phyloP scores from a whole-genome alignment of 2,113 vertebrate species.

The Tamias sibiricus region DNA sequence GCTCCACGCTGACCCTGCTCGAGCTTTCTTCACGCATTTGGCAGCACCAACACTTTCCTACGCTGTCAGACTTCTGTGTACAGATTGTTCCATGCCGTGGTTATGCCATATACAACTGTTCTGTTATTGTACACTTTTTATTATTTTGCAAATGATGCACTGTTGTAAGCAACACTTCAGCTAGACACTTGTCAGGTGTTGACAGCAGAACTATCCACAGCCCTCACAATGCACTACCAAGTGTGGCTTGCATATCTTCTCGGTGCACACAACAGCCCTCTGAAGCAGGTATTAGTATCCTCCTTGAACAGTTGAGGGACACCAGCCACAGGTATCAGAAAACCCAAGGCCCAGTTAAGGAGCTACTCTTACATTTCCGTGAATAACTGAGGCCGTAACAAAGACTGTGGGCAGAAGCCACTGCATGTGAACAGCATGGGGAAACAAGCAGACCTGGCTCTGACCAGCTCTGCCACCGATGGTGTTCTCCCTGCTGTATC shows the following conservation, averaged over 20 bases:
- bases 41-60: neutral
- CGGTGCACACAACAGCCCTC: neutral
- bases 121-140: neutral
- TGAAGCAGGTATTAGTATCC: neutral
- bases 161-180: neutral
- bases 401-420: neutral
- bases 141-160: neutral
- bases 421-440: neutral
- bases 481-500: neutral
- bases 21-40: neutral
- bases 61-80: neutral
- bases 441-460: neutral
- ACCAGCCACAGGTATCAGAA: neutral
- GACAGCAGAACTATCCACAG: neutral
- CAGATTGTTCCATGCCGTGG: neutral
- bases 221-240: neutral
- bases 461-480: neutral
- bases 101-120: neutral
- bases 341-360: neutral
- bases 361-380: neutral
- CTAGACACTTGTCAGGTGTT: neutral
- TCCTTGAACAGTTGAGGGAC: neutral
- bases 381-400: neutral
- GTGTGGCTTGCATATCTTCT: neutral
- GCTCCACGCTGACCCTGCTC: neutral